Evolutionary conservation across 2,113 vertebrate species (phyloP).

Genomic region (Grus americana): DNA sequence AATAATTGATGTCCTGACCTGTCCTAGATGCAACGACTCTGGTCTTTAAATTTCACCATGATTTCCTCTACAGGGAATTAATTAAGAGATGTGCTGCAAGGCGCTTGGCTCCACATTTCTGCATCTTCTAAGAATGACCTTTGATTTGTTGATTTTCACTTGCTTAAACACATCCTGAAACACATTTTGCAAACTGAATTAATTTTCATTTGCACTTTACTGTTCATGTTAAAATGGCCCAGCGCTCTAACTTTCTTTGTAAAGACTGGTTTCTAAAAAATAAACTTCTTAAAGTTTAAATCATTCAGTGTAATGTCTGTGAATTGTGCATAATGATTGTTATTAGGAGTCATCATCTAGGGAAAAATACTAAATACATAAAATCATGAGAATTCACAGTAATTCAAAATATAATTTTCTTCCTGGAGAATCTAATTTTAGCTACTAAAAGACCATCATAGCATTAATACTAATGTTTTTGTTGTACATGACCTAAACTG

Average conservation of each 20-base stretch:
- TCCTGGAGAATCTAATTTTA: neutral
- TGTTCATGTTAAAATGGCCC: neutral
- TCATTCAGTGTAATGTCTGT: conserved; percentile 15
- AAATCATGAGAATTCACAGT: neutral
- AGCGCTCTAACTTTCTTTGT: neutral
- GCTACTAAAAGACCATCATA: neutral
- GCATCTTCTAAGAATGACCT: conserved; percentile 1
- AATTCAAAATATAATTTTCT: conserved; percentile 26
- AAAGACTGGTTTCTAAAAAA: neutral
- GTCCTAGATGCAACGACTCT: neutral
- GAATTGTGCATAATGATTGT: conserved; percentile 39
- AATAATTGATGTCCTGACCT: neutral
- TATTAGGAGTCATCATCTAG: conserved; percentile 4
- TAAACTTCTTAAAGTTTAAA: neutral
- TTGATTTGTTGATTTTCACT: neutral
- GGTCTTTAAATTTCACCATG: neutral
- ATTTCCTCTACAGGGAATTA: neutral
- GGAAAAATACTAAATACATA: conserved; percentile 45
- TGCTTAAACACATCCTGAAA: conserved; percentile 27
- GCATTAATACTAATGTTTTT: neutral
- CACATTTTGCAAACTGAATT: conserved; percentile 33
- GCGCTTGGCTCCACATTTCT: neutral
- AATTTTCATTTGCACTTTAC: conserved; percentile 23
- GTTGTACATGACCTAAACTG: neutral
- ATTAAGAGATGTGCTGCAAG: neutral